Evolutionary conservation across 2,113 vertebrate species (phyloP), one percentile per base, ranked within the genome.

Genomic region (Andinoacara biseriatus): DNA sequence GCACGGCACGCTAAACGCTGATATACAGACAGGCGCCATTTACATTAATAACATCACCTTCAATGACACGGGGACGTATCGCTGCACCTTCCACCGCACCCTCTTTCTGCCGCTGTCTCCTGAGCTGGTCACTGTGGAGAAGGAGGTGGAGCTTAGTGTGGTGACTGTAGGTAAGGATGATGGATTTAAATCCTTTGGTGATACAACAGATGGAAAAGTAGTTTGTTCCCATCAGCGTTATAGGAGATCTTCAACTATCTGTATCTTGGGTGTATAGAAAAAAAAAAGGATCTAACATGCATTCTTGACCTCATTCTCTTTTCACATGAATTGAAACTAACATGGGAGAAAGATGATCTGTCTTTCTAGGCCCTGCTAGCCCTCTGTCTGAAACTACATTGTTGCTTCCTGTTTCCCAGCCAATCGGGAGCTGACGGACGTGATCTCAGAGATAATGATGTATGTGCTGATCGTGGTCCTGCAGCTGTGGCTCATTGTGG

Each of bases 391-490:
- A 15, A 18, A 26, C 17, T 58, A 3, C 40, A 14, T 18, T 31
- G 35, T 29, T 57, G 56, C 7, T 63, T 79, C 20, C 29, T 87
- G 52, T 84, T 54, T 52, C 63, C 3, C 89, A 98, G 97, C 95
- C 59, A 97, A 96, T 82, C 96, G 94, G 56, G 96, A 97, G 91
- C 85, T 96, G 93, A 94, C 96, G 0, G 92, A 96, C 1, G 96
- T 97, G 56, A 93, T 98, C 76, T 94, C 97, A 0, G 97, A 97
- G 95, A 97, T 98, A 69, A 95, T 97, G 95, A 98, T 98, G 97
- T 98, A 97, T 4, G 96, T 97, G 76, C 91, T 97, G 86, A 97
- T 97, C 6, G 94, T 96, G 54, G 93, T 96, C 20, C 94, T 98
- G 93, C 97, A 97, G 82, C 95, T 98, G 65, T 98, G 97, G 97